Conservation (phyloP, 2,113 vertebrate species). For the Pachyramphus minor region DNA sequence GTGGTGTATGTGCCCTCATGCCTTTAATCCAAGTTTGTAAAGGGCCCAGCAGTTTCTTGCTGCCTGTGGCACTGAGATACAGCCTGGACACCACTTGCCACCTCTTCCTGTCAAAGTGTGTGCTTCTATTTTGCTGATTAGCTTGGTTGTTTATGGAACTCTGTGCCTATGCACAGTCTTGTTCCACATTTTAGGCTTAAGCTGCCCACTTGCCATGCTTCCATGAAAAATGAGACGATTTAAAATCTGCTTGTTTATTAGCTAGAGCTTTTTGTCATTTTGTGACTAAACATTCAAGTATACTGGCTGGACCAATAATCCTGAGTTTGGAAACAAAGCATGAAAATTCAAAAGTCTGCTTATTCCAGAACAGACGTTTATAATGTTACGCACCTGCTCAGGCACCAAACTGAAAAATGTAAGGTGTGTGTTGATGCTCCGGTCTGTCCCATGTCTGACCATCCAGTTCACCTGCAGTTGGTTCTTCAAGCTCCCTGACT, state of each 20-base stretch:
- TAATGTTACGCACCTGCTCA: not conserved
- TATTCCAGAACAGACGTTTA: not conserved
- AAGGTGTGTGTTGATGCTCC: not conserved
- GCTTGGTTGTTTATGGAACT: not conserved
- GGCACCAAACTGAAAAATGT: not conserved
- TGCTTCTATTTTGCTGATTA: not conserved
- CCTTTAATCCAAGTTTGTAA: not conserved
- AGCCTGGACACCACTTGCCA: not conserved
- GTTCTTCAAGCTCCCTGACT: not conserved
- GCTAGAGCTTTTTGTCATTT: not conserved
- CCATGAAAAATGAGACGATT: not conserved
- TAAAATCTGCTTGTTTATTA: not conserved
- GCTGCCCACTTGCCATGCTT: not conserved
- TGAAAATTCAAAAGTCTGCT: not conserved
- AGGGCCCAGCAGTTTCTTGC: not conserved
- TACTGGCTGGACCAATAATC: not conserved
- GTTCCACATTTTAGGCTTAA: not conserved
- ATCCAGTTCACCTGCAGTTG: not conserved
- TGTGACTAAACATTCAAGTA: not conserved
- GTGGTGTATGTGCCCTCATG: not conserved
- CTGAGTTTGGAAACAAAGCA: not conserved
- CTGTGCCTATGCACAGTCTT: not conserved
- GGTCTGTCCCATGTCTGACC: not conserved
- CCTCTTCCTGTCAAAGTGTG: not conserved
- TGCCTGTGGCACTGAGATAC: not conserved